Conservation (phyloP, 2,888 invertebrate species). For the Embidobia sp. region DNA sequence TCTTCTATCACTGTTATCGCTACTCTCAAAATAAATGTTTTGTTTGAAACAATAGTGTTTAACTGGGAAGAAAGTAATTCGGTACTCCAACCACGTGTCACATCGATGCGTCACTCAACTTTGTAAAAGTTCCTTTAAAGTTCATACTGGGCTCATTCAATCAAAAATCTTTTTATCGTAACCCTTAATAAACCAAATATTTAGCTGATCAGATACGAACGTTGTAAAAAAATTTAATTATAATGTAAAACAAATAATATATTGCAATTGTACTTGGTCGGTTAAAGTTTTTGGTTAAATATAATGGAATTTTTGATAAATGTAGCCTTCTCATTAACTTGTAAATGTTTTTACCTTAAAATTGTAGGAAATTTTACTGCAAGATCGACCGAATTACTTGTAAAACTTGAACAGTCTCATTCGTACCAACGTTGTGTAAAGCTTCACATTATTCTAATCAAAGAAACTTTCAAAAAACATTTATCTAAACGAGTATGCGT, state of each 20-base stretch:
- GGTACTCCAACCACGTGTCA: no score
- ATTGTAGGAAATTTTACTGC: neutral
- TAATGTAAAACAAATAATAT: neutral
- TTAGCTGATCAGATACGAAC: no score
- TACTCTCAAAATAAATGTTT: constrained; percentile 64
- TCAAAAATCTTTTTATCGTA: no score
- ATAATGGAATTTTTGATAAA: no score
- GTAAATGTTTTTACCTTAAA: no score
- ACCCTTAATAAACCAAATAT: neutral
- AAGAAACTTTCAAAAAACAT: constrained; percentile 55
- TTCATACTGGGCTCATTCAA: no score
- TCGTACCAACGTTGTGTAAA: constrained; percentile 21
- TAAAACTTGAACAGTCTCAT: constrained; percentile 6
- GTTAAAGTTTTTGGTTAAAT: neutral
- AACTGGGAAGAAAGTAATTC: constrained; percentile 17
- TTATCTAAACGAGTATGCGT: constrained; percentile 58
- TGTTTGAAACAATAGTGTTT: constrained; percentile 48
- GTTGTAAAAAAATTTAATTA: neutral
- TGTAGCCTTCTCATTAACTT: no score
- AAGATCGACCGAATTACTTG: neutral
- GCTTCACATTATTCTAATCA: constrained; percentile 10
- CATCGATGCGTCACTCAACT: no score
- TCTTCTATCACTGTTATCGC: constrained; percentile 65
- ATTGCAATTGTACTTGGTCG: neutral
- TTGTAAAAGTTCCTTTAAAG: no score